Conservation (phyloP, 2,113 vertebrate species). For the Solea senegalensis region DNA sequence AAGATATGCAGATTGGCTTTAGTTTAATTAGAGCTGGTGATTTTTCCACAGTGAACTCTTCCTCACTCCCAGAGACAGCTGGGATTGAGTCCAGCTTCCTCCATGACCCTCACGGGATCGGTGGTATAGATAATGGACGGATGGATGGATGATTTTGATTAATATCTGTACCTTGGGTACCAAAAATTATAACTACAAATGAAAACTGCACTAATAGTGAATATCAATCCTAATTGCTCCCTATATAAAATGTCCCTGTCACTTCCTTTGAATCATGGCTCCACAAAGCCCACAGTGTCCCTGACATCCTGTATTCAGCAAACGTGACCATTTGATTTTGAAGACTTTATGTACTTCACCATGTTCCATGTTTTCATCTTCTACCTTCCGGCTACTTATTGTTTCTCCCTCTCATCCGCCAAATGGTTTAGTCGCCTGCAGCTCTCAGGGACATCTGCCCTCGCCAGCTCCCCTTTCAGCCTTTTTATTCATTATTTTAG, state of each 20-base stretch:
- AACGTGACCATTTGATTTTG: conserved; percentile 28
- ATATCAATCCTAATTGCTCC: too few relatives aligned
- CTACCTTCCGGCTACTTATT: conserved; percentile 42
- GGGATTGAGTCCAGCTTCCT: too few relatives aligned
- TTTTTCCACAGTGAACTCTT: too few relatives aligned
- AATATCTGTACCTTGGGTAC: too few relatives aligned
- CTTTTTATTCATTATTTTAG: conserved; percentile 29
- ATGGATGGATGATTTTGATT: too few relatives aligned
- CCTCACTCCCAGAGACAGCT: too few relatives aligned
- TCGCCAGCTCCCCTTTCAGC: conserved; percentile 21
- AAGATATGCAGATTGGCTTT: too few relatives aligned
- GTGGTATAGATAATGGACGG: too few relatives aligned
- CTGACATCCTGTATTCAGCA: background rate
- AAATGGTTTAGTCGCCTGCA: conserved; percentile 51
- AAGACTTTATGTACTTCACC: conserved; percentile 48
- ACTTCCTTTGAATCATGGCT: conserved; percentile 9
- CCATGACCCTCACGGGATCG: too few relatives aligned
- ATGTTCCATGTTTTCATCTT: conserved; percentile 43
- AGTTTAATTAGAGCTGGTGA: too few relatives aligned
- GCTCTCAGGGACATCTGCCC: conserved; percentile 61
- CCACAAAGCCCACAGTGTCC: background rate
- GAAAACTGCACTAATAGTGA: too few relatives aligned
- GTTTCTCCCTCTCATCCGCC: conserved; percentile 46
- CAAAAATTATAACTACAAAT: too few relatives aligned
- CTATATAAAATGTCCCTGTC: background rate